Evolutionary conservation across 2,888 invertebrate genomes (phyloP).

Genomic region (Drosophila helvetica): DNA sequence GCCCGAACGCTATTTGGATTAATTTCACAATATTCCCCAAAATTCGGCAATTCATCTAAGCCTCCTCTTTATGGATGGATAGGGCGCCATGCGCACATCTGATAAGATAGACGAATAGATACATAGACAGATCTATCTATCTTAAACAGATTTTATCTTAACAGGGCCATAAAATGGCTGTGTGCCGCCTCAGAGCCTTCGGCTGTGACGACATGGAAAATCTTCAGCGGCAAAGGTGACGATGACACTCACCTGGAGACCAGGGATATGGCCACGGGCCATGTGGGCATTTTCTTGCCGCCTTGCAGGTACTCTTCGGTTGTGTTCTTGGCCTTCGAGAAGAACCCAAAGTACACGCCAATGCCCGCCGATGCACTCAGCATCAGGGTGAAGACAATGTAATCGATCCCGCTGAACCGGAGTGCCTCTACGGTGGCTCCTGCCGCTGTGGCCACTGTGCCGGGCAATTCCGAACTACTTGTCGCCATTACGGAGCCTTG

Average conservation of each 20-base stretch:
- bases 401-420: slow-evolving; percentile 84
- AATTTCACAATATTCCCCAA: slow-evolving; percentile 23
- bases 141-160: slow-evolving; percentile 7
- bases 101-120: slow-evolving; percentile 29
- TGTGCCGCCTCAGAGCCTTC: background rate
- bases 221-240: slow-evolving; percentile 16
- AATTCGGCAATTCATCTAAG: slow-evolving; percentile 22
- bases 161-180: background rate
- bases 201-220: slow-evolving; percentile 40
- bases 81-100: slow-evolving; percentile 23
- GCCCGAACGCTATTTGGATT: slow-evolving; percentile 22
- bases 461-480: slow-evolving; percentile 22
- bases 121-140: slow-evolving; percentile 7
- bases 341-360: slow-evolving; percentile 86
- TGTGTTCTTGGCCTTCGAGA: slow-evolving; percentile 84
- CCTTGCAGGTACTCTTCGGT: slow-evolving; percentile 86
- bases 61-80: slow-evolving; percentile 10
- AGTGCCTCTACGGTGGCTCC: slow-evolving; percentile 52
- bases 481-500: slow-evolving; percentile 31
- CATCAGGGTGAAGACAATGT: slow-evolving; percentile 85
- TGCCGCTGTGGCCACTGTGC: slow-evolving; percentile 34
- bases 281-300: slow-evolving; percentile 85
- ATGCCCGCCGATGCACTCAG: slow-evolving; percentile 85
- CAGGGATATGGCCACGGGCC: slow-evolving; percentile 87
- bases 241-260: slow-evolving; percentile 84